phyloP scores from a whole-genome alignment of 2,797 vertebrate genomes.

The Luscinia megarhynchos region DNA sequence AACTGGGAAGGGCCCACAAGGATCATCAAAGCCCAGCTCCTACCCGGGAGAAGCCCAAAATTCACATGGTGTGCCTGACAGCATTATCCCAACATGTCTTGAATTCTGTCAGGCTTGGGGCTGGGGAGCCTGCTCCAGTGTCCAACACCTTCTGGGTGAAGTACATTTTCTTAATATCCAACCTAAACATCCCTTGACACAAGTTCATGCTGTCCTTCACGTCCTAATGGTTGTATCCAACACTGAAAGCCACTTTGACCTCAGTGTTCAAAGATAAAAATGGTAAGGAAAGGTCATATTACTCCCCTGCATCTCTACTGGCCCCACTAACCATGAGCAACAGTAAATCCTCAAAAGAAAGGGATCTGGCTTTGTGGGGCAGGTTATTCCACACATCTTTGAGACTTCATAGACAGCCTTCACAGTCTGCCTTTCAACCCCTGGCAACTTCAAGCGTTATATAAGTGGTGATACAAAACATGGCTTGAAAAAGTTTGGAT shows the following conservation, averaged over 20 bases:
- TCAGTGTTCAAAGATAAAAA: background rate
- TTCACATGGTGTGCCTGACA: rapidly evolving
- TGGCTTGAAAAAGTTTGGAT: background rate
- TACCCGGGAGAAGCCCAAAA: background rate
- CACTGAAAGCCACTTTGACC: background rate
- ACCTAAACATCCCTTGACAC: background rate
- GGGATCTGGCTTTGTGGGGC: background rate
- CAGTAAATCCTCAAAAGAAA: background rate
- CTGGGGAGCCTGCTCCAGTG: background rate
- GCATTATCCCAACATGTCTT: background rate
- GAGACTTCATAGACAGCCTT: background rate
- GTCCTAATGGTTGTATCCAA: background rate
- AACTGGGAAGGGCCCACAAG: background rate
- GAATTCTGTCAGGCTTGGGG: background rate
- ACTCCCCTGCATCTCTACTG: background rate
- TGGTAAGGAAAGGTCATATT: background rate
- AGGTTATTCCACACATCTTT: background rate
- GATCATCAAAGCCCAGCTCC: background rate
- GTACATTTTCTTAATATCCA: background rate
- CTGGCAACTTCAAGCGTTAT: background rate
- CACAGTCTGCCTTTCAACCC: background rate
- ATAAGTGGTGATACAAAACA: background rate
- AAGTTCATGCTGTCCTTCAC: rapidly evolving
- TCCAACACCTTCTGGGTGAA: background rate
- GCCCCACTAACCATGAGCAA: rapidly evolving